Conservation (phyloP, 2,888 invertebrate genomes). For the Escarpia spicata region DNA sequence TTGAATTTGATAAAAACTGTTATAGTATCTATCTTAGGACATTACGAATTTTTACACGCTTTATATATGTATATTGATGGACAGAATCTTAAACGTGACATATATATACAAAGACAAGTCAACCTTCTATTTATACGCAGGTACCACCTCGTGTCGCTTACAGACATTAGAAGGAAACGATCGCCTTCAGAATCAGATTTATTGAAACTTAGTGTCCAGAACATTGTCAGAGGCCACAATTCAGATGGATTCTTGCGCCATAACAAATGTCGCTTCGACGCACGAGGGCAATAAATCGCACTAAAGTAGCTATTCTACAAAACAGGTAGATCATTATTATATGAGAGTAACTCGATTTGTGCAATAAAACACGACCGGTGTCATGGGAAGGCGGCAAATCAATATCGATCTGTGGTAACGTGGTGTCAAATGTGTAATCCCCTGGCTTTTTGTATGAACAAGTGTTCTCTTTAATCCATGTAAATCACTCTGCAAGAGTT, state of each 20-base stretch:
- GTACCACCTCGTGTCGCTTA: background rate
- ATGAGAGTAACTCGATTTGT: background rate
- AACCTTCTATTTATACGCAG: background rate
- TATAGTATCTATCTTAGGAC: background rate
- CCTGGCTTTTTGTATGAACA: background rate
- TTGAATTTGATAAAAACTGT: background rate
- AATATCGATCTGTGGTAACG: background rate
- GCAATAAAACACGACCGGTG: background rate
- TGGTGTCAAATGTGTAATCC: background rate
- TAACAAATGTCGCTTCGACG: background rate
- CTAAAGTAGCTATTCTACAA: slow-evolving; percentile 4
- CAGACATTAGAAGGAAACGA: background rate
- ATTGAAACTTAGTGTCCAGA: background rate
- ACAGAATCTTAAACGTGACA: background rate
- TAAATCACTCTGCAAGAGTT: background rate
- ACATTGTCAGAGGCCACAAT: background rate
- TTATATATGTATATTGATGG: background rate
- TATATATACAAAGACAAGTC: background rate
- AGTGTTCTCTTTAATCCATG: background rate
- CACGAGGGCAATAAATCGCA: background rate
- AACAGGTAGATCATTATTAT: background rate
- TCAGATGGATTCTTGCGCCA: background rate
- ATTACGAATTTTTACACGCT: background rate
- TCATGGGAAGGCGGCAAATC: background rate
- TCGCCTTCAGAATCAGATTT: background rate